Evolutionary conservation across 2,113 vertebrate species (phyloP).

Genomic region (Sula dactylatra): DNA sequence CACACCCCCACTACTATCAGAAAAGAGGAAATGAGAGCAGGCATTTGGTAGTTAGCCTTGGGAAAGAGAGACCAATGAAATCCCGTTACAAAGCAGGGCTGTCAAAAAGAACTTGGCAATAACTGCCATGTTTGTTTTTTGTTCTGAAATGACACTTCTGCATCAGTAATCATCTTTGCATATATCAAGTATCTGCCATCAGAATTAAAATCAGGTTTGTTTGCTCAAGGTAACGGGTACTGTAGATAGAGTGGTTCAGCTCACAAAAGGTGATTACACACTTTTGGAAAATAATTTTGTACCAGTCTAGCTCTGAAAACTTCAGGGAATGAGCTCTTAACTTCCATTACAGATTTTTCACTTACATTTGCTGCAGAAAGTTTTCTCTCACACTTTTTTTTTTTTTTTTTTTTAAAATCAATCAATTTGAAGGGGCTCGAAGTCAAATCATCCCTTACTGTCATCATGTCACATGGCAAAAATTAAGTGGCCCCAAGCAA

Average conservation of each 20-base stretch:
- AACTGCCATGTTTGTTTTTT: neutral
- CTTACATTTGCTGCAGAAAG: neutral
- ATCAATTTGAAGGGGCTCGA: neutral
- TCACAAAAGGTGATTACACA: neutral
- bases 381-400: neutral
- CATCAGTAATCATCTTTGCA: neutral
- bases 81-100: neutral
- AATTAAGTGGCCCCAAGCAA: neutral
- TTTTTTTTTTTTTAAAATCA: too few relatives aligned
- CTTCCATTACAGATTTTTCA: neutral
- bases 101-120: neutral
- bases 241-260: neutral
- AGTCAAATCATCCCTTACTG: neutral
- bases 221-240: neutral
- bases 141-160: neutral
- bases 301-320: neutral
- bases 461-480: neutral
- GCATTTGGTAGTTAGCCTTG: neutral
- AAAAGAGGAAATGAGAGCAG: conserved; percentile 57
- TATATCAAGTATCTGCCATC: neutral
- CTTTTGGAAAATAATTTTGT: neutral
- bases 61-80: neutral
- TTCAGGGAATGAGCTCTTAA: neutral
- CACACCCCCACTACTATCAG: neutral
- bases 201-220: neutral